phyloP scores from a whole-genome alignment of 1,140 invertebrate genomes.

The Scaptomyza hsui region DNA sequence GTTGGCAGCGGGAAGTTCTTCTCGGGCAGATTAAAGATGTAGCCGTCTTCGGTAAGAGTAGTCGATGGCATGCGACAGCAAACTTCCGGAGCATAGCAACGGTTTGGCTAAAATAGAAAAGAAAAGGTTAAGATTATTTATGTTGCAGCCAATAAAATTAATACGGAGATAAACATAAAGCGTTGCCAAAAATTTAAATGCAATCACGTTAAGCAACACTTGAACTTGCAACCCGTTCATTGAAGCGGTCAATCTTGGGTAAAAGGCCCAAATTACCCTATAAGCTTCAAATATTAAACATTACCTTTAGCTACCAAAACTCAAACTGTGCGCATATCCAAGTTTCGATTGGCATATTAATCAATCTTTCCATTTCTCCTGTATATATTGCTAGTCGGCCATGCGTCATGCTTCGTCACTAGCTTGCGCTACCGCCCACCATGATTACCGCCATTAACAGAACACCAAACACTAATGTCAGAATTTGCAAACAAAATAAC shows the following conservation, averaged over 20 bases:
- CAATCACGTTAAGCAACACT: neutral
- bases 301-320: too few relatives aligned
- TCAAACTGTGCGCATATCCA: too few relatives aligned
- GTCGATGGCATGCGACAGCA: conserved; percentile 82
- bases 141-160: conserved; percentile 6
- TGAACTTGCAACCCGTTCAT: conserved; percentile 56
- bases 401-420: too few relatives aligned
- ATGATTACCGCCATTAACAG: too few relatives aligned
- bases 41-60: conserved; percentile 74
- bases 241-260: conserved; percentile 53
- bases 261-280: too few relatives aligned
- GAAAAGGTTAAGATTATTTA: neutral
- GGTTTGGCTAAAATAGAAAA: conserved; percentile 51
- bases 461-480: neutral
- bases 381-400: too few relatives aligned
- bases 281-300: too few relatives aligned
- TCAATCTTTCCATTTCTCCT: too few relatives aligned
- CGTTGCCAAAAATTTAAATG: conserved; percentile 1
- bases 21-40: conserved; percentile 74
- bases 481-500: conserved; percentile 12
- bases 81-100: conserved; percentile 71
- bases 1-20: conserved; percentile 74
- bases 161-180: conserved; percentile 16
- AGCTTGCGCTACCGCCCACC: too few relatives aligned
- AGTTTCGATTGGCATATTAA: too few relatives aligned